A percentile compares a stretch with the other conserved stretches of the same genome.
Conservation (phyloP, 2,888 invertebrate genomes). For the Notodonta ziczac region DNA sequence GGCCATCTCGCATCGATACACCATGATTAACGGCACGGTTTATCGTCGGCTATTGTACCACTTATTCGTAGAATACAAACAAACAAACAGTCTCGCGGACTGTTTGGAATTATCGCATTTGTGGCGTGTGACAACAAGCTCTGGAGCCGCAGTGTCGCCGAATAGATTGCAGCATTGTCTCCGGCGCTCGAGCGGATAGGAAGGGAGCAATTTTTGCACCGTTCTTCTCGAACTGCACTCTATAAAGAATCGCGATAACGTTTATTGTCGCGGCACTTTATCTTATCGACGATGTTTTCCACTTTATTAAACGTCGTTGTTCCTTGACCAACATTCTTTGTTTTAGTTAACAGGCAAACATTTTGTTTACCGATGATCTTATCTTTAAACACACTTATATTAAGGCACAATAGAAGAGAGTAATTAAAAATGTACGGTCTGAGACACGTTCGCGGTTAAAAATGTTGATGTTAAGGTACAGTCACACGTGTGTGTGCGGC, state of each 20-base stretch:
- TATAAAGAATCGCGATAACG: conserved; percentile 57
- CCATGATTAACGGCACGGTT: conserved; percentile 61
- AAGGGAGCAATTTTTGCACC: conserved; percentile 64
- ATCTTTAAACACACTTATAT: conserved; percentile 33
- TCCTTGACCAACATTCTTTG: conserved; percentile 65
- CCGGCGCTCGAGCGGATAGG: conserved; percentile 58
- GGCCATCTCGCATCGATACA: conserved; percentile 60
- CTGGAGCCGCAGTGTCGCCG: conserved; percentile 39
- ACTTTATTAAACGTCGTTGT: conserved; percentile 52
- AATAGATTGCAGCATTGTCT: conserved; percentile 46
- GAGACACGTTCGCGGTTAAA: conserved; percentile 19
- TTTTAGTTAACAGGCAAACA: conserved; percentile 36
- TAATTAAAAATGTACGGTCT: conserved; percentile 23
- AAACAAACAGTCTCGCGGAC: conserved; percentile 49
- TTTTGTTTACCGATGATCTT: conserved; percentile 32
- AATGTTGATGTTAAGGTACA: conserved; percentile 22
- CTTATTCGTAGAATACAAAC: conserved; percentile 56
- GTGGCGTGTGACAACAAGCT: conserved; percentile 50
- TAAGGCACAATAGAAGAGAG: conserved; percentile 29
- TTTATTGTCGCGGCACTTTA: conserved; percentile 55
- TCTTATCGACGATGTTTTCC: conserved; percentile 74
- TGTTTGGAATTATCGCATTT: conserved; percentile 62
- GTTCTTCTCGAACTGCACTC: conserved; percentile 54
- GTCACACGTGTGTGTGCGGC: conserved; percentile 55
- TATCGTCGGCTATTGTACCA: conserved; percentile 43